Percentiles rank a stretch among this genome's conserved stretches.
These are phyloP conservation scores for Loriculus beryllinus DNA, from an alignment of 2,797 vertebrate genomes.

Conservation along the genomic window DNA sequence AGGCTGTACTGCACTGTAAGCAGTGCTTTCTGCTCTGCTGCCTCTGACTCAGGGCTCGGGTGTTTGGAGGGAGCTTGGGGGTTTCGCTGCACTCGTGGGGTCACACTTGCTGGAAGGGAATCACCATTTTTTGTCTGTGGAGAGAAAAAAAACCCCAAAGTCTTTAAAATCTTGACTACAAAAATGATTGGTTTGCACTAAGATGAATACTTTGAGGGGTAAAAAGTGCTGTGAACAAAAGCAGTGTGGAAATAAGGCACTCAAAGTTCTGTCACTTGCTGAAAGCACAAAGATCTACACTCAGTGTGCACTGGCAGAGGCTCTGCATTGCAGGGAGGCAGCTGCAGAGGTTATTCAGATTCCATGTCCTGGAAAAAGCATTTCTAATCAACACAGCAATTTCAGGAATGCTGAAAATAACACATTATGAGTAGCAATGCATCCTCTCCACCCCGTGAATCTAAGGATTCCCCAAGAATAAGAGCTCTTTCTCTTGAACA, in stretches of 20 bases:
- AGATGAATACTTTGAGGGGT: background rate
- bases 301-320: background rate
- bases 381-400: background rate
- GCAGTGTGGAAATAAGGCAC: background rate
- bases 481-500: background rate
- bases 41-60: constrained; percentile 80
- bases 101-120: constrained; percentile 79
- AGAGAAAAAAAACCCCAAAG: background rate
- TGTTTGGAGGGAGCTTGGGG: constrained; percentile 78
- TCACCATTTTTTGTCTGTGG: constrained; percentile 90
- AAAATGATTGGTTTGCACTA: background rate
- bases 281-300: background rate
- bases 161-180: background rate
- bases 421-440: background rate
- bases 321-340: constrained; percentile 28
- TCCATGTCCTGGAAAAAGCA: background rate
- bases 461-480: background rate
- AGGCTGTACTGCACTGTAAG: constrained; percentile 91
- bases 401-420: background rate
- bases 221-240: background rate
- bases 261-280: background rate
- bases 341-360: background rate
- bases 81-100: constrained; percentile 79
- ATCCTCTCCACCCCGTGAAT: background rate
- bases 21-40: constrained; percentile 88